These are phyloP conservation scores for Ornithoptera alexandrae DNA, from an alignment of 2,888 invertebrate species.

Conservation along the genomic window DNA sequence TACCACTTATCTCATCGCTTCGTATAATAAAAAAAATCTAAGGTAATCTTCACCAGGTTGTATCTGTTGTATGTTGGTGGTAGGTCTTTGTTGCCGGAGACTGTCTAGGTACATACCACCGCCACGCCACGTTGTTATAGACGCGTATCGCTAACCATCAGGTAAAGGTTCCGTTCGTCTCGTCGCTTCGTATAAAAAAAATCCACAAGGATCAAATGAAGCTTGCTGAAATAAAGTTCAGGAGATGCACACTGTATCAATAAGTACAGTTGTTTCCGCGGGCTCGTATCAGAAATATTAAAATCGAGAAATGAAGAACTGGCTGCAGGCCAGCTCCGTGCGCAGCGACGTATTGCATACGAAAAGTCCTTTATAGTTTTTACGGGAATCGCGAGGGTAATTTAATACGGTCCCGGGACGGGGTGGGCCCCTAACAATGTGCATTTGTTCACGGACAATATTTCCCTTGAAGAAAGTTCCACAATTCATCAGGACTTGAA, in stretches of 20 bases:
- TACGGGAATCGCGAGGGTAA: slow-evolving; percentile 50
- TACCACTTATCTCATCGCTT: too few relatives aligned
- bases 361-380: slow-evolving; percentile 59
- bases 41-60: too few relatives aligned
- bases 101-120: too few relatives aligned
- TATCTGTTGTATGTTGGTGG: too few relatives aligned
- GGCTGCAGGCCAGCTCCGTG: slow-evolving; percentile 56
- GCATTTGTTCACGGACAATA: slow-evolving; percentile 31
- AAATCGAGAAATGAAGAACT: slow-evolving; percentile 55
- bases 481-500: slow-evolving; percentile 39
- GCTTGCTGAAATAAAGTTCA: background rate
- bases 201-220: background rate
- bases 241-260: slow-evolving; percentile 40
- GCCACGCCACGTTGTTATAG: too few relatives aligned
- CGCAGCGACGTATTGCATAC: slow-evolving; percentile 56
- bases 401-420: slow-evolving; percentile 50
- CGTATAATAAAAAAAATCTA: too few relatives aligned
- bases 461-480: slow-evolving; percentile 49
- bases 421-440: slow-evolving; percentile 36
- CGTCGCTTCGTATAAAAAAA: background rate
- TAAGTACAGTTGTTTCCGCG: slow-evolving; percentile 52
- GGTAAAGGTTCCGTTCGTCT: too few relatives aligned
- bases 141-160: too few relatives aligned
- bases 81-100: too few relatives aligned
- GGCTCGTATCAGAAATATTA: slow-evolving; percentile 43